Conservation (phyloP, 2,797 vertebrate species). For the Loris lydekkerianus region DNA sequence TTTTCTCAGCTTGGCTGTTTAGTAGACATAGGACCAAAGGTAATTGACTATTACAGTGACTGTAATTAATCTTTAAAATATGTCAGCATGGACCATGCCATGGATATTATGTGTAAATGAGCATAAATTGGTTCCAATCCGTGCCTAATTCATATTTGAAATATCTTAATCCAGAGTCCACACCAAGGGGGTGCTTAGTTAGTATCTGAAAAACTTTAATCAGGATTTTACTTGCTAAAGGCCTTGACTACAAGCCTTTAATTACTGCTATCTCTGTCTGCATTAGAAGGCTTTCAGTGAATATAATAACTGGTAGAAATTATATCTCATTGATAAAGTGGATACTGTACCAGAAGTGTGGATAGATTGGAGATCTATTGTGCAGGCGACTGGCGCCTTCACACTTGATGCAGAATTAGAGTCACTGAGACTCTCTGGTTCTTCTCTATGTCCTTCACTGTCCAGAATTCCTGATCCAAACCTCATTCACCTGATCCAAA, state of each 20-base stretch:
- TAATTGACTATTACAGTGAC: neutral
- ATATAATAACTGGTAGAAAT: neutral
- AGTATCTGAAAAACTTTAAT: neutral
- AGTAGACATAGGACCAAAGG: neutral
- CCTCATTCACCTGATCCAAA: neutral
- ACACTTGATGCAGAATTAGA: neutral
- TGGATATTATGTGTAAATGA: neutral
- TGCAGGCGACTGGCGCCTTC: neutral
- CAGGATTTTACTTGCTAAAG: conserved; percentile 33
- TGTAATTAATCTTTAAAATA: conserved; percentile 47
- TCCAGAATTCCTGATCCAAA: neutral
- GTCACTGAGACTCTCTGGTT: neutral
- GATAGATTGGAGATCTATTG: neutral
- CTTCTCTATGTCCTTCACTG: neutral
- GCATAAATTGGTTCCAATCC: neutral
- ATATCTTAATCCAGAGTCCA: neutral
- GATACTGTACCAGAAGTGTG: neutral
- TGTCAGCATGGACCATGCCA: neutral
- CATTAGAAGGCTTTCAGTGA: neutral
- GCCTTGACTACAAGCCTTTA: neutral
- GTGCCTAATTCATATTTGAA: conserved; percentile 25
- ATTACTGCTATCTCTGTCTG: neutral
- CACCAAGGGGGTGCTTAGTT: neutral
- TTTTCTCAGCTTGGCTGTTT: neutral
- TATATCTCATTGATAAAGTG: neutral